Evolutionary conservation across 2,888 invertebrate species (phyloP).

Genomic region (Galeopsomyia nigrocyanea): DNA sequence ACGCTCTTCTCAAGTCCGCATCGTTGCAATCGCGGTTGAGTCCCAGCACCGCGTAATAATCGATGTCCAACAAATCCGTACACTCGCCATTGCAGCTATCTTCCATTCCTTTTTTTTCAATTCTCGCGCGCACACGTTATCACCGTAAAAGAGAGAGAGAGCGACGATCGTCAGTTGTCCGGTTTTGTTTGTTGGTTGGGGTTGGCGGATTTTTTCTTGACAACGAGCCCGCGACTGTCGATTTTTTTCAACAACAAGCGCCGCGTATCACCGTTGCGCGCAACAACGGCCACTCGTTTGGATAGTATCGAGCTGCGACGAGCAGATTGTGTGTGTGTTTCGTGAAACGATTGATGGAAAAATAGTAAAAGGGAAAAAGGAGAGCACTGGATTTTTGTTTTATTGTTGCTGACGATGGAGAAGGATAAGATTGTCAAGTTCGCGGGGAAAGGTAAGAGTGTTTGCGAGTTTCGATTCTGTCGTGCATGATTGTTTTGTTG

Average conservation of each 20-base stretch:
- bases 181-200: slow-evolving; percentile 1
- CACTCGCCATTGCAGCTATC: slow-evolving; percentile 24
- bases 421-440: slow-evolving; percentile 51
- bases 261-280: slow-evolving; percentile 33
- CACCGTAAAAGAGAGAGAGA: too few species aligned
- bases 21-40: slow-evolving; percentile 76
- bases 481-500: too few species aligned
- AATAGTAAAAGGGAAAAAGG: too few species aligned
- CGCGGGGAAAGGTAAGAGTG: slow-evolving; percentile 52
- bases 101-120: neutral
- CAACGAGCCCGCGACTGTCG: slow-evolving; percentile 45
- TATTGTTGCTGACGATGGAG: slow-evolving; percentile 49
- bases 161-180: slow-evolving; percentile 37
- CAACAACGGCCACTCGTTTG: slow-evolving; percentile 21
- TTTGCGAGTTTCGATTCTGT: neutral
- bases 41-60: slow-evolving; percentile 84
- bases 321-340: slow-evolving; percentile 10
- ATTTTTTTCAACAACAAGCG: slow-evolving; percentile 52
- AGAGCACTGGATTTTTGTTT: neutral
- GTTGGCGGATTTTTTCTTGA: slow-evolving; percentile 26
- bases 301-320: slow-evolving; percentile 33
- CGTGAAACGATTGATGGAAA: too few species aligned
- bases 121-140: too few species aligned
- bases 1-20: slow-evolving; percentile 81
- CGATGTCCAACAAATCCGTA: slow-evolving; percentile 70